These are phyloP conservation scores for Diploptera punctata DNA, from an alignment of 2,888 invertebrate genomes.

Conservation along the genomic window DNA sequence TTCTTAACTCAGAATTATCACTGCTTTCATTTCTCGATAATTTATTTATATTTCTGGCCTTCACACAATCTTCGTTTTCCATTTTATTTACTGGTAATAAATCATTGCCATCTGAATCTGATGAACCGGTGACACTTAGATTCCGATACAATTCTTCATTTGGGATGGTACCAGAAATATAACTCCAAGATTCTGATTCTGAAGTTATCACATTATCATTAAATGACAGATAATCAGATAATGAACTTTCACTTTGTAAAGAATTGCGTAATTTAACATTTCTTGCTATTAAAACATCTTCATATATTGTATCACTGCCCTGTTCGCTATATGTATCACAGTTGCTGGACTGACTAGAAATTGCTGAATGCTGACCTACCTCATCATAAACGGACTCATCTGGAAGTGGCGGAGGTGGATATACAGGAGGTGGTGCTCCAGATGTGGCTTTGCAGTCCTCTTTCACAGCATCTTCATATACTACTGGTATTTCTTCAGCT, in stretches of 20 bases:
- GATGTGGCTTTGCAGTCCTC: slow-evolving; percentile 48
- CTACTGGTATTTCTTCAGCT: slow-evolving; percentile 47
- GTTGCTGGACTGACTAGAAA: slow-evolving; percentile 44
- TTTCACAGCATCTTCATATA: slow-evolving; percentile 48
- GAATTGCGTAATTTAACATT: not conserved
- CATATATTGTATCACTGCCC: slow-evolving; percentile 39
- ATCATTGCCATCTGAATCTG: not conserved
- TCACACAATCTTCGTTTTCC: no score
- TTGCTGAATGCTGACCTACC: slow-evolving; percentile 56
- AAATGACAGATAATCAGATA: not conserved
- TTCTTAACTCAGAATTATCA: slow-evolving; percentile 5
- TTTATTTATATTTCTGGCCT: no score
- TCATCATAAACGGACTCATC: slow-evolving; percentile 64
- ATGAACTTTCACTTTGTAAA: not conserved
- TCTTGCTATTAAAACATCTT: slow-evolving; percentile 41
- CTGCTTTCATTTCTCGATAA: slow-evolving; percentile 6
- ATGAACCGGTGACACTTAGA: slow-evolving; percentile 1
- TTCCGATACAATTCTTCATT: slow-evolving; percentile 34
- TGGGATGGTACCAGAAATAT: no score
- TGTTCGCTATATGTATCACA: slow-evolving; percentile 36
- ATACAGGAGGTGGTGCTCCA: slow-evolving; percentile 62
- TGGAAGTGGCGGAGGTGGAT: slow-evolving; percentile 65
- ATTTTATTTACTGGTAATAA: not conserved
- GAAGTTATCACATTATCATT: not conserved
- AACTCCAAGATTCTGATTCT: slow-evolving; percentile 61